These are phyloP conservation scores for Hippoglossus hippoglossus DNA, from an alignment of 2,797 vertebrate genomes.

Conservation along the genomic window DNA sequence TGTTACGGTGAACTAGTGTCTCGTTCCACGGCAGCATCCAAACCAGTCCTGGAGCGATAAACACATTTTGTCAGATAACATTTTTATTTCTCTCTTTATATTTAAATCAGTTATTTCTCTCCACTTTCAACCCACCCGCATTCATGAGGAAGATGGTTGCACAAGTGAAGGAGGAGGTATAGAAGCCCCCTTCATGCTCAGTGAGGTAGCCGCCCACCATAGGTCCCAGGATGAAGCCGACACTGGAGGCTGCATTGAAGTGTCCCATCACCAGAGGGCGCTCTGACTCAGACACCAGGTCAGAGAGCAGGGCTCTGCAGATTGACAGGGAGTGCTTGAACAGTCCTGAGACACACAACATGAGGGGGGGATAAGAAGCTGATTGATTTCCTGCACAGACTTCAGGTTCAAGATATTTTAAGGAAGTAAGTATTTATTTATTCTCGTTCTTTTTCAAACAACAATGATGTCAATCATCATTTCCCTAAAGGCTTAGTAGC, in stretches of 20 bases:
- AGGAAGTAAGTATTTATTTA: no score
- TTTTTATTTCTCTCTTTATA: not conserved
- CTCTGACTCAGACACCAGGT: slow-evolving; percentile 91
- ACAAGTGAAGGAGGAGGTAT: slow-evolving; percentile 89
- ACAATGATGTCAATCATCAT: no score
- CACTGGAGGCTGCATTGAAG: slow-evolving; percentile 92
- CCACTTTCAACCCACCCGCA: slow-evolving; percentile 81
- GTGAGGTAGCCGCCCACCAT: slow-evolving; percentile 94
- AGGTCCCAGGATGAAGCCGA: slow-evolving; percentile 97
- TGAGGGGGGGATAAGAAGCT: not conserved
- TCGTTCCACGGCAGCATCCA: slow-evolving; percentile 91
- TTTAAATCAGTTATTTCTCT: not conserved
- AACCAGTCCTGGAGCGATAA: slow-evolving; percentile 85
- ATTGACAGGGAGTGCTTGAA: slow-evolving; percentile 98
- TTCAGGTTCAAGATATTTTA: no score
- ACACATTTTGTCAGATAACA: not conserved
- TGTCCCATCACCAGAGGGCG: slow-evolving; percentile 93
- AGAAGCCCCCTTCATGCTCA: slow-evolving; percentile 92
- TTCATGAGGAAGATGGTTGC: slow-evolving; percentile 92
- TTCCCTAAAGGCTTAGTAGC: no score
- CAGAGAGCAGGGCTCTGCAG: slow-evolving; percentile 95
- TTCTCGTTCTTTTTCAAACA: no score
- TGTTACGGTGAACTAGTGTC: slow-evolving; percentile 42
- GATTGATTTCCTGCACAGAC: not conserved
- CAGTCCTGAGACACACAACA: slow-evolving; percentile 84